Percentiles rank a stretch among this genome's conserved stretches.
Evolutionary conservation across 1,140 invertebrate species (phyloP).

Genomic region (Drosophila sulfurigaster): DNA sequence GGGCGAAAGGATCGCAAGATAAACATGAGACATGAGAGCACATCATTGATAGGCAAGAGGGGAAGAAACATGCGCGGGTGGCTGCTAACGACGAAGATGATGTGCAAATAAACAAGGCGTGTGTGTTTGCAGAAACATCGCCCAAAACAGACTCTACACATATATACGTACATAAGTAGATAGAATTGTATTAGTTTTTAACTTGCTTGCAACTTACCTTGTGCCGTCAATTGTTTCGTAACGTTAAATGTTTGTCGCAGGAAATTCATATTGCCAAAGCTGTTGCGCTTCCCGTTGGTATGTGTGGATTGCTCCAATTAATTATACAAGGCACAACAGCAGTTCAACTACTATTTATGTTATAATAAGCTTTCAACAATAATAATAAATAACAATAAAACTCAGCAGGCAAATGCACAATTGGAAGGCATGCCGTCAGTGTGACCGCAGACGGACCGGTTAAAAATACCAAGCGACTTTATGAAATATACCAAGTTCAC

Average conservation of each 20-base stretch:
- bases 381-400: slow-evolving; percentile 13
- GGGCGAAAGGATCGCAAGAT: slow-evolving; percentile 20
- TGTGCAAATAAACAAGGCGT: slow-evolving; percentile 11
- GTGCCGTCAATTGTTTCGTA: slow-evolving; percentile 81
- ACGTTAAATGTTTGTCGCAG: slow-evolving; percentile 79
- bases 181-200: not conserved
- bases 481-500: too few relatives aligned
- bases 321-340: not conserved
- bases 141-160: too few relatives aligned
- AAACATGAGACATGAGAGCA: slow-evolving; percentile 48
- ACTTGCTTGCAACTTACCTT: slow-evolving; percentile 55
- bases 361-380: slow-evolving; percentile 10
- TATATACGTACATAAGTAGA: not conserved
- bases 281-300: not conserved
- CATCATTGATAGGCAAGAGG: slow-evolving; percentile 28
- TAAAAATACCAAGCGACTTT: too few relatives aligned
- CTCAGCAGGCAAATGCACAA: slow-evolving; percentile 9
- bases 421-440: slow-evolving; percentile 10
- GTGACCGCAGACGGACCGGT: too few relatives aligned
- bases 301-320: not conserved
- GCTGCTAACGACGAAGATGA: not conserved
- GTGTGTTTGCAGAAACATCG: not conserved
- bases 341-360: slow-evolving; percentile 6
- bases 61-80: slow-evolving; percentile 14
- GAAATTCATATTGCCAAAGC: slow-evolving; percentile 69